phyloP scores from a whole-genome alignment of 1,140 invertebrate genomes.

The Dufourea novaeangliae region DNA sequence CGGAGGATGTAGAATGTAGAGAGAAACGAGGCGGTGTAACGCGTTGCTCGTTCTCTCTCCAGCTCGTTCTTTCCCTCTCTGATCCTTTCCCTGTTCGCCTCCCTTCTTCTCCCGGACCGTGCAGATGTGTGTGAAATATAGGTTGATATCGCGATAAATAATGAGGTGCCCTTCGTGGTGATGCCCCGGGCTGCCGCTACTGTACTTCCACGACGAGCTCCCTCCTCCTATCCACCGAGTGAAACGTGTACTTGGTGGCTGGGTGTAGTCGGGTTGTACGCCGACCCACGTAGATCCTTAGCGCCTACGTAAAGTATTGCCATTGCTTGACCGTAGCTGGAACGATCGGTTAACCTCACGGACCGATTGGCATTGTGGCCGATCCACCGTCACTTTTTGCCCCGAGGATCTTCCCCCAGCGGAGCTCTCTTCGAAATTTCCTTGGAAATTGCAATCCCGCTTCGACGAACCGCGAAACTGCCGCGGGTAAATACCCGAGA shows the following conservation, averaged over 20 bases:
- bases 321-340: not conserved
- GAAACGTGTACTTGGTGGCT: constrained; percentile 60
- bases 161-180: constrained; percentile 78
- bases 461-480: no score
- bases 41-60: not conserved
- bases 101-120: constrained; percentile 16
- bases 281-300: constrained; percentile 47
- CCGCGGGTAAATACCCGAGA: no score
- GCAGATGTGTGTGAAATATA: constrained; percentile 76
- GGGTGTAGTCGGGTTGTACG: constrained; percentile 36
- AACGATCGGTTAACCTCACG: constrained; percentile 28
- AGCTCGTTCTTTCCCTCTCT: not conserved
- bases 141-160: constrained; percentile 81
- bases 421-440: not conserved
- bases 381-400: not conserved
- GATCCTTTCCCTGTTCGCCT: constrained; percentile 13
- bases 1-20: constrained; percentile 15
- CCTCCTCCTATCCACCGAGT: constrained; percentile 46
- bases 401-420: no score
- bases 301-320: constrained; percentile 53
- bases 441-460: no score
- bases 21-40: constrained; percentile 18
- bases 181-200: constrained; percentile 78
- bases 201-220: constrained; percentile 66
- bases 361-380: constrained; percentile 1